Evolutionary conservation across 2,113 vertebrate species (phyloP), one percentile per base, ranked within the genome.

Genomic region (Herpailurus yagouaroundi): DNA sequence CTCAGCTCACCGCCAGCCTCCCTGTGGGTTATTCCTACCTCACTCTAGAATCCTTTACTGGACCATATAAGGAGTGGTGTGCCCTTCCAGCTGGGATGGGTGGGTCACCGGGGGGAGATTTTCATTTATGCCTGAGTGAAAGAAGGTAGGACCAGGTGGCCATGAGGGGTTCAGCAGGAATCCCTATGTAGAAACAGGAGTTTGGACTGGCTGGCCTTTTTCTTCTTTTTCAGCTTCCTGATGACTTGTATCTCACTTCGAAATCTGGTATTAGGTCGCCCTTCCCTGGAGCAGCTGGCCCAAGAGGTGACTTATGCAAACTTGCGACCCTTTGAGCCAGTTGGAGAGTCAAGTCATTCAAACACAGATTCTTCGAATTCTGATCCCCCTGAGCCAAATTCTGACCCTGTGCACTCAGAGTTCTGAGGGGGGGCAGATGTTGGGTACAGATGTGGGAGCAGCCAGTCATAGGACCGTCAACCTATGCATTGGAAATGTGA

Each of bases 211-310:
- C 1, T 77, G 19, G 19, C 33, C 85, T 81, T 90, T 93, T 11
- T 27, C 57, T 27, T 73, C 33, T 96, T 89, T 93, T 95, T 16
- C 79, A 99, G 99, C 79, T 99, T 99, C 90, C 97, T 99, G 91
- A 99, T 99, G 99, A 99, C 99, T 0, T 97, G 98, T 38, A 99
- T 99, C 16, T 99, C 99, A 0, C 97, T 99, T 89, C 98, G 99
- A 71, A 99, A 99, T 98, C 98, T 99, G 96, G 97, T 91, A 0
- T 91, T 99, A 36, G 99, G 99, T 12, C 99, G 99, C 8, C 99
- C 99, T 0, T 98, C 99, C 7, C 50, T 99, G 8, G 99, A 99
- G 36, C 99, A 99, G 98, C 99, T 99, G 97, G 99, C 98, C 0
- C 98, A 98, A 86, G 99, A 99, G 91, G 99, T 99, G 31, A 98